phyloP scores from a whole-genome alignment of 2,888 invertebrate genomes.

The Resseliella maxima region DNA sequence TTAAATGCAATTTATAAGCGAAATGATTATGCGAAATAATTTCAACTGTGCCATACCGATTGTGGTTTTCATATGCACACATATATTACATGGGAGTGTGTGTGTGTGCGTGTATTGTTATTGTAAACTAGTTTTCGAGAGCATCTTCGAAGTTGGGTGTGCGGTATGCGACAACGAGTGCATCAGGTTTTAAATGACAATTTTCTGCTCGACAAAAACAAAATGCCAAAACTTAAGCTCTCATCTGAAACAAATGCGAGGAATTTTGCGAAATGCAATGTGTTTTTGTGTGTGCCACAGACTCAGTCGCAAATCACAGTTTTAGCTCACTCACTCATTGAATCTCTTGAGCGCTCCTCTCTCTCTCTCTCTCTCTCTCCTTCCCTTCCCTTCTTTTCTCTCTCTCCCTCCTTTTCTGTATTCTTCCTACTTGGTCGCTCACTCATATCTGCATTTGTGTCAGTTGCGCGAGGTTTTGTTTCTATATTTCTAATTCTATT shows the following conservation, averaged over 20 bases:
- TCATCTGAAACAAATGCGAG: background rate
- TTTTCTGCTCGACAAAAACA: slow-evolving; percentile 26
- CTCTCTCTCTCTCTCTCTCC: no score
- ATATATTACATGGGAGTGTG: no score
- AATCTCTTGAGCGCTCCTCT: no score
- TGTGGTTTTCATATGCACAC: background rate
- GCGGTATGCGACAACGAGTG: background rate
- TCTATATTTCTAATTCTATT: slow-evolving; percentile 28
- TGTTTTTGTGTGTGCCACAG: no score
- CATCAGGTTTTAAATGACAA: slow-evolving; percentile 30
- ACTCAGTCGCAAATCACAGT: background rate
- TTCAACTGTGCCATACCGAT: background rate
- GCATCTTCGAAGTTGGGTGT: background rate
- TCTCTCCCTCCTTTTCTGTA: no score
- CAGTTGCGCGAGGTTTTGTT: slow-evolving; percentile 1
- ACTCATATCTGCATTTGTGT: background rate
- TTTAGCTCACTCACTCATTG: no score
- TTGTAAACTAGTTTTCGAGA: background rate
- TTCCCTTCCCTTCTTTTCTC: no score
- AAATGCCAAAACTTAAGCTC: slow-evolving; percentile 18
- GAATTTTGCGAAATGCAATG: background rate
- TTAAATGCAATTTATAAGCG: slow-evolving; percentile 46
- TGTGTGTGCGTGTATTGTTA: background rate
- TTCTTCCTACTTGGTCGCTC: background rate
- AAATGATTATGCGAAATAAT: slow-evolving; percentile 45